phyloP scores from a whole-genome alignment of 23 tunicate genomes.

The Pegea sp. region DNA sequence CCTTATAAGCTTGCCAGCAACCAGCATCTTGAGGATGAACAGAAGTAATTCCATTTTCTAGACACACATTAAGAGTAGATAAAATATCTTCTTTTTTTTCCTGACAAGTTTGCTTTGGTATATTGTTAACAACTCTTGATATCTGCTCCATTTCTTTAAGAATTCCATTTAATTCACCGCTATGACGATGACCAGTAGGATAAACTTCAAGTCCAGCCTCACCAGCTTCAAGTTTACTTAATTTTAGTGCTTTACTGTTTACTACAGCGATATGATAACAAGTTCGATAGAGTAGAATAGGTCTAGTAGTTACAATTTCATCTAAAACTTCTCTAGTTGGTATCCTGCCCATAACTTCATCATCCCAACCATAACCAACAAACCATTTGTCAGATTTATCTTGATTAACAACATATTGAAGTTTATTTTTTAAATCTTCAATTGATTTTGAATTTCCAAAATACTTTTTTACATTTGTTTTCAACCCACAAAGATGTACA shows the following conservation, averaged over 20 bases:
- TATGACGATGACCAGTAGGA: conserved; percentile 22
- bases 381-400: conserved; percentile 12
- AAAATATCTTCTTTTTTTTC: conserved; percentile 17
- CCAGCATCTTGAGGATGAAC: conserved; percentile 50
- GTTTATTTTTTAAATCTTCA: conserved; percentile 14
- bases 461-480: conserved; percentile 1
- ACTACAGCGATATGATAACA: conserved; percentile 33
- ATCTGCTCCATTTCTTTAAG: conserved; percentile 31
- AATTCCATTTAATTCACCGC: conserved; percentile 49
- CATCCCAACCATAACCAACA: conserved; percentile 34
- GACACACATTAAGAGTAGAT: conserved; percentile 23
- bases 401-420: conserved; percentile 4
- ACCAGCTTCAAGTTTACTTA: conserved; percentile 1
- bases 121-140: background rate
- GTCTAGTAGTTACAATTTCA: conserved; percentile 22
- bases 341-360: conserved; percentile 23
- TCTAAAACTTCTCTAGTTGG: conserved; percentile 47
- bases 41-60: conserved; percentile 58
- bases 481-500: conserved; percentile 11
- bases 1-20: conserved; percentile 33
- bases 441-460: conserved; percentile 22
- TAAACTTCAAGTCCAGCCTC: conserved; percentile 21
- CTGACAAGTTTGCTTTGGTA: conserved; percentile 19
- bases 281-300: conserved; percentile 21
- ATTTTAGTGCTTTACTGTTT: conserved; percentile 33